Base-by-base conservation (phyloP, 2,113 vertebrate genomes). In the Seriola quinqueradiata region DNA sequence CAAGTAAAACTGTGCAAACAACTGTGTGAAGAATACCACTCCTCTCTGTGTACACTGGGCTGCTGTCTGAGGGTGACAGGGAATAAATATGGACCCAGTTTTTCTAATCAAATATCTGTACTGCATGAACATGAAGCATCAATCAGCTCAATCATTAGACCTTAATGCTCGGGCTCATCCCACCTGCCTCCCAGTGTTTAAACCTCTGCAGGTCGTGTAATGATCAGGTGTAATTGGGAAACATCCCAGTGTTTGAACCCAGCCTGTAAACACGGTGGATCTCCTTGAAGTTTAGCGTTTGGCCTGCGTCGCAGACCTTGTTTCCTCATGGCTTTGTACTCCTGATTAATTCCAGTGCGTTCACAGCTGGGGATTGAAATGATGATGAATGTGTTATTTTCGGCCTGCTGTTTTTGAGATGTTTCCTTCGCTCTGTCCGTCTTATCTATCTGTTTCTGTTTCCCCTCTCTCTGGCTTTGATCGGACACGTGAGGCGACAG, bases 341-440 rank as follows among this genome's bases (percentile, higher is more conserved):
- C 36, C 36, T 82, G 65, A 79, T 82, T 82, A 61, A 61, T 61
- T 70, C 79, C 84, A 86, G 84, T 50, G 28, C 40, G 11, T 75
- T 71, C 59, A 70, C 84, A 82, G 75, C 70, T 82, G 79, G 70
- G 65, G 3, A 25, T 70, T 38, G 48, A 52, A 46, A 74, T 36
- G 42, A 65, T 70, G 68, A 81, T 73, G 38, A 75, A 70, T 75
- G 71, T 70, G 73, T 69, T 82, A 32, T 81, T 77, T 74, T 77
- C 68, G 58, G 55, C 40, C 25, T 0, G 40, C 52, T 61, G 44
- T 77, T 67, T 75, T 44, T 59, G 21, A 81, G 64, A 74, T 64
- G 57, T 77, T 81, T 63, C 66, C 40, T 75, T 82, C 58, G 34
- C 19, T 69, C 57, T 32, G 57, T 38, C 48, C 32, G 63, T 42